Evolutionary conservation across 2,888 invertebrate genomes (phyloP).

Genomic region (Petrophora chlorosata): DNA sequence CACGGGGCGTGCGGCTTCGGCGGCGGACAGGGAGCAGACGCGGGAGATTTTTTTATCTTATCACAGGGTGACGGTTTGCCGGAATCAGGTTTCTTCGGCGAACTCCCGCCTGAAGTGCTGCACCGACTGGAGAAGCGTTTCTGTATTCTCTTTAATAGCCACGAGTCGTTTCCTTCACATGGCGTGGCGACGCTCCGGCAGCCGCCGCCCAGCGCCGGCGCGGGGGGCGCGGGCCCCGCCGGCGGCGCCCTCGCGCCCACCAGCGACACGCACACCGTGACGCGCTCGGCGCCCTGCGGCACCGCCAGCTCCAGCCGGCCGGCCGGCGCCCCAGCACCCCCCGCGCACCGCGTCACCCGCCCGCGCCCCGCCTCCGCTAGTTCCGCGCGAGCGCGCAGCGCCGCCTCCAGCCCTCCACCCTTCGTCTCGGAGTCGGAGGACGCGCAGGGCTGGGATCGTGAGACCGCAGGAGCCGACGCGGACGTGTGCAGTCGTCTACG

Average conservation of each 20-base stretch:
- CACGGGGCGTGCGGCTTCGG: too few species aligned
- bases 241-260: constrained; percentile 10
- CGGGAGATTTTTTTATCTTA: too few species aligned
- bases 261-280: constrained; percentile 20
- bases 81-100: too few species aligned
- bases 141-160: too few species aligned
- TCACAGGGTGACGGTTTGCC: too few species aligned
- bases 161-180: too few species aligned
- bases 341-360: constrained; percentile 32
- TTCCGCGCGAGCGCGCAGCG: constrained; percentile 26
- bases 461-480: not conserved
- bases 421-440: not conserved
- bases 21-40: too few species aligned
- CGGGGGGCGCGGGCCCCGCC: not conserved
- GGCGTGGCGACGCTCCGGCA: not conserved
- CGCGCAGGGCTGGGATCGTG: not conserved
- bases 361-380: constrained; percentile 48
- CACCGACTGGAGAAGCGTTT: too few species aligned
- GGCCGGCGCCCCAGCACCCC: not conserved
- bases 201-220: not conserved
- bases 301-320: not conserved
- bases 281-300: constrained; percentile 3
- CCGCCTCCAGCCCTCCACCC: constrained; percentile 6
- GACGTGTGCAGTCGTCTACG: constrained; percentile 35
- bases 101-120: too few species aligned